Base-by-base conservation (phyloP, 2,888 invertebrate species). In the Lingula anatina region DNA sequence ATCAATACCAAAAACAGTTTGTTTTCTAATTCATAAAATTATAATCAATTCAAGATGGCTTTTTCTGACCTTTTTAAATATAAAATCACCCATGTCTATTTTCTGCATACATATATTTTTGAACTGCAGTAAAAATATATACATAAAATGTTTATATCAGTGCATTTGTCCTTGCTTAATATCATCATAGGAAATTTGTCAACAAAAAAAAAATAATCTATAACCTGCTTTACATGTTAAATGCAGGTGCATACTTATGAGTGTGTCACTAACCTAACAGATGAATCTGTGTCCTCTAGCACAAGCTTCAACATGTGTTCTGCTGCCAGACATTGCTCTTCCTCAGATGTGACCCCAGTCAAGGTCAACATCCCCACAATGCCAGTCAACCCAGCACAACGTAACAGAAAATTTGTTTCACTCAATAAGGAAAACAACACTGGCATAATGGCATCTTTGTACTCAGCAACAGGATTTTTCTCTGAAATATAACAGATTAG, bases 401-500 rank as follows among this genome's bases (percentile, higher is more conserved):
- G 45, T 18, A 58, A 50, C 28, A 25, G 35, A 46, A 46, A 36
- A 27, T 44, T 54, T 12, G 44, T 31, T 35, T 56, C 49, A 36
- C 21, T 31, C 23, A 58, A 44, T 7, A 54, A 24, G 15, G 54
- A 50, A 37, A 48, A 38, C 27, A 55, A 42, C 21, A 52, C 24
- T 25, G 48, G 27, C 15, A 49, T 23, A n/a, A 58, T 18, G 7
- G 46, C 52, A 25, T 54, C 52, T 43, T 54, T 60, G 49, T 51
- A 55, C 15, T 42, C 28, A 5, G 50, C 27, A 12, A 60, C 5
- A 21, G 60, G 58, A 45, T 53, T 50, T 18, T 50, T 47, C 50
- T 49, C 55, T 58, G 50, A 27, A 41, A 44, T 2, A 38, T 9
- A 23, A 43, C 15, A 2, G 23, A 38, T 23, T 18, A 42, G 5